Conservation (phyloP, 2,797 vertebrate genomes). For the Alectoris magna region DNA sequence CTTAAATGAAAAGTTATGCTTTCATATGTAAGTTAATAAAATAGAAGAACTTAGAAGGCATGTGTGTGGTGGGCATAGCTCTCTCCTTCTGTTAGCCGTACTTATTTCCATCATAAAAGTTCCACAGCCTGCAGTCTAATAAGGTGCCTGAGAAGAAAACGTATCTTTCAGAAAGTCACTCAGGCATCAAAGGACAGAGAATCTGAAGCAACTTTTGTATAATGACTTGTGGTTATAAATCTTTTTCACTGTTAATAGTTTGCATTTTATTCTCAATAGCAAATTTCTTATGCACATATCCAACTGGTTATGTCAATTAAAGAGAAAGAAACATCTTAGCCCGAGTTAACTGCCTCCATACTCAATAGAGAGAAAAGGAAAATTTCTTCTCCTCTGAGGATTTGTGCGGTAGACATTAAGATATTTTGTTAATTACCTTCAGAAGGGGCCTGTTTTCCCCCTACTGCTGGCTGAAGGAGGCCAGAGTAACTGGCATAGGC, state of each 20-base stretch:
- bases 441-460: neutral
- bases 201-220: neutral
- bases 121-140: neutral
- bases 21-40: conserved; percentile 33
- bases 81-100: neutral
- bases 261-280: neutral
- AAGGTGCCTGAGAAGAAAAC: neutral
- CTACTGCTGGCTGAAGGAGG: neutral
- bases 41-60: conserved; percentile 38
- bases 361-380: neutral
- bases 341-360: neutral
- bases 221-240: neutral
- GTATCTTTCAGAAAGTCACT: neutral
- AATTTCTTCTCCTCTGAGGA: neutral
- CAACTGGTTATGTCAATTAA: neutral
- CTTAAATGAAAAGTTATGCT: conserved; percentile 46
- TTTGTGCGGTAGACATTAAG: neutral
- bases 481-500: neutral
- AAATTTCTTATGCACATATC: neutral
- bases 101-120: neutral
- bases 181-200: neutral
- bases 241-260: neutral
- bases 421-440: neutral
- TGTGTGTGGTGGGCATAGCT: neutral
- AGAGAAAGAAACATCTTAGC: neutral